These are phyloP conservation scores for Scatophagus argus DNA, from an alignment of 2,113 vertebrate species.

Conservation along the genomic window DNA sequence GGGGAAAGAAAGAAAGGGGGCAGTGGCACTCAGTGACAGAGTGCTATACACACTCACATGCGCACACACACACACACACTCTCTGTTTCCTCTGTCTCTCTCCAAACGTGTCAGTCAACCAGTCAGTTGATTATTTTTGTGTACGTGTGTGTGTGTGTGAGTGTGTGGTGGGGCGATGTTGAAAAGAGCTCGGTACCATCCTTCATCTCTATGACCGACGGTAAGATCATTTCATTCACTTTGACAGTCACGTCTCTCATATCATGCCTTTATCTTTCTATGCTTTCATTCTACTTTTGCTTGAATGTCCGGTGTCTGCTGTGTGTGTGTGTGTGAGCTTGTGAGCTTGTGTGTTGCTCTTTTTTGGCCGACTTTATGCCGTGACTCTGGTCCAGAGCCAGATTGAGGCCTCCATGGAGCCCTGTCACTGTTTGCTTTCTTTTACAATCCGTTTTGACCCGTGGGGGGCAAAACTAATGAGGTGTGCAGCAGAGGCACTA, in stretches of 20 bases:
- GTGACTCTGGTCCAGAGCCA: constrained; percentile 66
- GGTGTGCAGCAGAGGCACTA: constrained; percentile 43
- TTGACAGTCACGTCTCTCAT: constrained; percentile 6
- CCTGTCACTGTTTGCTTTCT: constrained; percentile 68
- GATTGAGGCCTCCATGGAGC: constrained; percentile 71
- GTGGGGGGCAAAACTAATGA: constrained; percentile 67
- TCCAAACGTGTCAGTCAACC: constrained; percentile 78
- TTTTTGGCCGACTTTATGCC: constrained; percentile 33
- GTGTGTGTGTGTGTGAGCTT: not conserved
- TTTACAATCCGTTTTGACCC: constrained; percentile 66
- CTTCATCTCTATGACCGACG: constrained; percentile 81
- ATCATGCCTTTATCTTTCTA: not conserved
- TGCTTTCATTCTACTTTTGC: constrained; percentile 28
- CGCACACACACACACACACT: constrained; percentile 63
- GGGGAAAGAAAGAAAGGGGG: constrained; percentile 80
- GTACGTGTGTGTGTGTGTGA: constrained; percentile 76
- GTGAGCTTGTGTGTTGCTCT: constrained; percentile 13
- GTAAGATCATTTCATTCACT: constrained; percentile 77
- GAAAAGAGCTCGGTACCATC: constrained; percentile 58
- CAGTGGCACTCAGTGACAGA: constrained; percentile 82
- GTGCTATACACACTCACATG: constrained; percentile 72
- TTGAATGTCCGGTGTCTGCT: constrained; percentile 16
- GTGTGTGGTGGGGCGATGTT: constrained; percentile 69
- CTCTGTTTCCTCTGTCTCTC: constrained; percentile 71
- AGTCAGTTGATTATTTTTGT: constrained; percentile 78